Conservation (phyloP, 2,113 vertebrate genomes). For the Proterorhinus semilunaris region DNA sequence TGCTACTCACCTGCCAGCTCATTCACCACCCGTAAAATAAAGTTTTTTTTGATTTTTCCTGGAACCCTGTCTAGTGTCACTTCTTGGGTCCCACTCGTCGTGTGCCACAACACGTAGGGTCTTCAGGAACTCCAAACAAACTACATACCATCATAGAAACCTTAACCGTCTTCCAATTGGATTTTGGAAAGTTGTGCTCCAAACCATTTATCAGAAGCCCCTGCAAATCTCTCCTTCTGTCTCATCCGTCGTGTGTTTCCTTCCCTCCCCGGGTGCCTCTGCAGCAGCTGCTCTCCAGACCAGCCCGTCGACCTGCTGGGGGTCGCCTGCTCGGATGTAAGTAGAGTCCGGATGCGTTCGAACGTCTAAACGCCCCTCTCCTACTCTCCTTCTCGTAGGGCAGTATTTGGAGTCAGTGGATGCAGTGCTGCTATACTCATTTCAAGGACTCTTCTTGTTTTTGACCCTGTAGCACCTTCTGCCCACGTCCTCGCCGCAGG, state of each 20-base stretch:
- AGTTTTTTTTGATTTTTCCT: no score
- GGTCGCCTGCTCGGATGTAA: constrained; percentile 86
- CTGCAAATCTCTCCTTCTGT: no score
- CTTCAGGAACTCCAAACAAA: no score
- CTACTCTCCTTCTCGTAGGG: constrained; percentile 62
- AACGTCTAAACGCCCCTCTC: constrained; percentile 67
- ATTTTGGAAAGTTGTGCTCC: no score
- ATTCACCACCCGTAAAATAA: no score
- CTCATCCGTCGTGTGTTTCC: constrained; percentile 17
- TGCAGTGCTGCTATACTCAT: constrained; percentile 70
- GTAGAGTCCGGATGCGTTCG: constrained; percentile 60
- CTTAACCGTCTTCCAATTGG: no score
- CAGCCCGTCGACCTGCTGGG: constrained; percentile 83
- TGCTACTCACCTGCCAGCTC: no score
- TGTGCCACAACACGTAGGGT: no score
- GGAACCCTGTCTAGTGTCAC: no score
- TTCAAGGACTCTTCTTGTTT: constrained; percentile 81
- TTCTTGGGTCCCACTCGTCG: no score
- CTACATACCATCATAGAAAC: no score
- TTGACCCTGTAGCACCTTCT: constrained; percentile 87
- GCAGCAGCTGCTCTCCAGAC: constrained; percentile 87
- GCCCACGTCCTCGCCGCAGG: constrained; percentile 85
- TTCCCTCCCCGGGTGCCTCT: constrained; percentile 46
- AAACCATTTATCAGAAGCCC: no score
- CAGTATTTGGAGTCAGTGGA: constrained; percentile 66